Percentiles rank a stretch among this genome's conserved stretches.
Evolutionary conservation across 2,888 invertebrate genomes (phyloP).

Genomic region (Oxyscelio sp.): DNA sequence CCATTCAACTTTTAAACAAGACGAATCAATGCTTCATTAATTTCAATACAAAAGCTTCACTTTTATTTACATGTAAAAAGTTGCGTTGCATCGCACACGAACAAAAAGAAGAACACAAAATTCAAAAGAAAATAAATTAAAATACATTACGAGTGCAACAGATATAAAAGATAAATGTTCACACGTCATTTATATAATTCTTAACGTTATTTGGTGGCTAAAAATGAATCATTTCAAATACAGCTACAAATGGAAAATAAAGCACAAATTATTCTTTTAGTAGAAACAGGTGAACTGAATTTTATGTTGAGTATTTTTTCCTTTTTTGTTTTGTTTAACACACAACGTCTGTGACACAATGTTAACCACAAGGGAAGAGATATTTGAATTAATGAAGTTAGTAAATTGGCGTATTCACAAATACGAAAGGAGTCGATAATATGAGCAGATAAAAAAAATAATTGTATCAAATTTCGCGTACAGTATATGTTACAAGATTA

Average conservation of each 20-base stretch:
- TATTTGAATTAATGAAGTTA: slow-evolving; percentile 59
- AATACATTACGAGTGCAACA: slow-evolving; percentile 35
- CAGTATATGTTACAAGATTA: slow-evolving; percentile 68
- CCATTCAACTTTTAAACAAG: slow-evolving; percentile 37
- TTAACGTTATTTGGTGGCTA: slow-evolving; percentile 43
- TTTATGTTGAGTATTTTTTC: slow-evolving; percentile 11
- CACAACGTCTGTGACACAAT: slow-evolving; percentile 50
- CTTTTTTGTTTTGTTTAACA: slow-evolving; percentile 26
- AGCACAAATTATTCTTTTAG: background rate
- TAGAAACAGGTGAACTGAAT: slow-evolving; percentile 47
- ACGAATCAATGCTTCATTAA: slow-evolving; percentile 35
- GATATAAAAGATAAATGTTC: slow-evolving; percentile 38
- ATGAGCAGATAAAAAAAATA: slow-evolving; percentile 55
- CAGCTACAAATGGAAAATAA: background rate
- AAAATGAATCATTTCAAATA: slow-evolving; percentile 30
- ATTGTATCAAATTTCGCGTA: slow-evolving; percentile 64
- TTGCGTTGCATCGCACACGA: slow-evolving; percentile 36
- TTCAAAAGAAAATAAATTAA: slow-evolving; percentile 6
- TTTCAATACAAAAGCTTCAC: slow-evolving; percentile 41
- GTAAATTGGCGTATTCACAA: slow-evolving; percentile 52
- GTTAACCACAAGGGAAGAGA: slow-evolving; percentile 61
- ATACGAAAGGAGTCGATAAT: slow-evolving; percentile 55
- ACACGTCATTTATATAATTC: slow-evolving; percentile 46
- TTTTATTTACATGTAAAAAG: slow-evolving; percentile 68
- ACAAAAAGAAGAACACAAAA: slow-evolving; percentile 8